Conservation (phyloP, 1,140 invertebrate genomes). For the Pteromalus puparum region DNA sequence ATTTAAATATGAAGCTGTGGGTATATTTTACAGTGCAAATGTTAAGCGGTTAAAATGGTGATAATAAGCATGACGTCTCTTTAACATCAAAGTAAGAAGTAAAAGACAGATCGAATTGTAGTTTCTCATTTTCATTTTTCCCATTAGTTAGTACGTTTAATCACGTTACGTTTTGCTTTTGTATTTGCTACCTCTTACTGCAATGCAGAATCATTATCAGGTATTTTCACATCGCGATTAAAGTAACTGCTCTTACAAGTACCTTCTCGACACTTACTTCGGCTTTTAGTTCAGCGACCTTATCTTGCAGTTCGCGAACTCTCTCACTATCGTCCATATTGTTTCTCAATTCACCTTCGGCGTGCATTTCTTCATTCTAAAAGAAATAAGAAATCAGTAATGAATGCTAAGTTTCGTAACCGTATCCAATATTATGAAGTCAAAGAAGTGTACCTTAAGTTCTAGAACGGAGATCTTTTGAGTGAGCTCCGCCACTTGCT, state of each 20-base stretch:
- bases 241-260: slow-evolving; percentile 18
- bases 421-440: background rate
- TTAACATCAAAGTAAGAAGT: slow-evolving; percentile 50
- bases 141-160: background rate
- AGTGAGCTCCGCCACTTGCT: slow-evolving; percentile 94
- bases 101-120: slow-evolving; percentile 11
- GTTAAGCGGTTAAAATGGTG: slow-evolving; percentile 49
- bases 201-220: slow-evolving; percentile 33
- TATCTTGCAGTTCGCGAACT: slow-evolving; percentile 92
- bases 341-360: slow-evolving; percentile 89
- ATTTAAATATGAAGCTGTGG: slow-evolving; percentile 48
- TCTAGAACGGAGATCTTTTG: slow-evolving; percentile 96
- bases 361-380: slow-evolving; percentile 93
- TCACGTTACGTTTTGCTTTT: background rate
- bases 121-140: slow-evolving; percentile 2
- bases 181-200: slow-evolving; percentile 42
- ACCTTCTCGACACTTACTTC: slow-evolving; percentile 81
- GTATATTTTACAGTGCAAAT: slow-evolving; percentile 54
- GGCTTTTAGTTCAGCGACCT: slow-evolving; percentile 92
- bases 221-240: slow-evolving; percentile 37
- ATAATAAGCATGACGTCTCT: slow-evolving; percentile 46
- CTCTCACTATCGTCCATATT: slow-evolving; percentile 88
- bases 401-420: background rate
- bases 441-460: slow-evolving; percentile 82
- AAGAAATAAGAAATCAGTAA: slow-evolving; percentile 53